These are phyloP conservation scores for Aphidius ervi DNA, from an alignment of 1,140 invertebrate species.

Conservation along the genomic window DNA sequence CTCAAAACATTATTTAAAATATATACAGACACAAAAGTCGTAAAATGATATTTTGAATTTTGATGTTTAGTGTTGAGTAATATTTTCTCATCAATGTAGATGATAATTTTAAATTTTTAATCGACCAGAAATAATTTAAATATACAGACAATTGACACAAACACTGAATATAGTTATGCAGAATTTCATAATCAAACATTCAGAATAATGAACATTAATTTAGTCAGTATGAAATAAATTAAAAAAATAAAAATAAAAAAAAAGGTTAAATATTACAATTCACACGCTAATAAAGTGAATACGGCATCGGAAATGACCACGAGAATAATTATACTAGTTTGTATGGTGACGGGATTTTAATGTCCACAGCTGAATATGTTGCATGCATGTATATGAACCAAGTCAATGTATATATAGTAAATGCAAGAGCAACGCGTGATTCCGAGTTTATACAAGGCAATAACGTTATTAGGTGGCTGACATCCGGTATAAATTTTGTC, in stretches of 20 bases:
- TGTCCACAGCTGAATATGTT: slow-evolving; percentile 29
- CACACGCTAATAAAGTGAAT: slow-evolving; percentile 47
- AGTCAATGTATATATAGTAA: slow-evolving; percentile 2
- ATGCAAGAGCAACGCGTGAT: too few species aligned
- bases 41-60: too few species aligned
- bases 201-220: too few species aligned
- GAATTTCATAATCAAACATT: too few species aligned
- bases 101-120: too few species aligned
- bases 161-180: too few species aligned
- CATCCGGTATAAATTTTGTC: slow-evolving; percentile 48
- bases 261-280: not conserved
- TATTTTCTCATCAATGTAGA: too few species aligned
- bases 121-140: too few species aligned
- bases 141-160: too few species aligned
- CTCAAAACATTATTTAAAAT: too few species aligned
- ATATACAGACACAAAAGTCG: too few species aligned
- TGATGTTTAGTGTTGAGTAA: too few species aligned
- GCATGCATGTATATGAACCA: not conserved
- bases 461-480: slow-evolving; percentile 49
- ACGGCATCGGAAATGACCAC: slow-evolving; percentile 48
- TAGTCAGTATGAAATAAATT: not conserved
- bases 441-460: slow-evolving; percentile 45
- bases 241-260: not conserved
- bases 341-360: slow-evolving; percentile 39
- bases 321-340: slow-evolving; percentile 45